Base-by-base conservation (phyloP, 35 echinoderm and acorn worm species). In the Holothuria glaberrima region DNA sequence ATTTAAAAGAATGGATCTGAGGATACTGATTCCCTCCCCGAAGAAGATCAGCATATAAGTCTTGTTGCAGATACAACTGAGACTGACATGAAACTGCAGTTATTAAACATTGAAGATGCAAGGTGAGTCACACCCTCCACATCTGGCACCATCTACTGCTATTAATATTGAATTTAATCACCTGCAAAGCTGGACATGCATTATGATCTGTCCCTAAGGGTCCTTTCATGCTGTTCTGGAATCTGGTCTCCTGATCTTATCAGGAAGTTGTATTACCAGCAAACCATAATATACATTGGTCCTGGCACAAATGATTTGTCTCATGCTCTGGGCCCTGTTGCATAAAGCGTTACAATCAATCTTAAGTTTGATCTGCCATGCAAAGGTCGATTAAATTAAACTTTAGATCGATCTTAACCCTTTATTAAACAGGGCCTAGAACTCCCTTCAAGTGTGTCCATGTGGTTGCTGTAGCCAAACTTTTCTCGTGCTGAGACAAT, bases 41-140 rank as follows among this genome's bases (percentile, higher is more conserved):
- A 13, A 20, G 72, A 45, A 28, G 13, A 48, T 24, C 38, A 78
- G 50, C 21, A 76, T 0, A 45, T 10, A 19, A 76, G 3, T 18
- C 16, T 48, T 0, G 6, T 35, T 30, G 6, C 19, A 10, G 27
- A 41, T 21, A 14, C 32, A 48, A 48, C 44, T 26, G 74, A 78
- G 12, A 24, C 20, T 26, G 29, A 78, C 5, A 78, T 5, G 29
- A 24, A 48, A 12, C n/a, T 25, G 24, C 74, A 78, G 27, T 19
- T 74, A 38, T 19, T 78, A 28, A 78, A 24, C 44, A 78, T 78
- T 77, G 19, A 77, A 48, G 73, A 77, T 48, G 73, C 73, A 22
- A 77, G 73, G 73, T 77, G 41, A 21, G 25, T 29, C 18, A 34
- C 19, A 34, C 33, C n/a, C n/a, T n/a, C n/a, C n/a, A n/a, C n/a